Evolutionary conservation across 35 echinoderm and acorn worm species (phyloP).

Genomic region (Ophioderma brevispina): DNA sequence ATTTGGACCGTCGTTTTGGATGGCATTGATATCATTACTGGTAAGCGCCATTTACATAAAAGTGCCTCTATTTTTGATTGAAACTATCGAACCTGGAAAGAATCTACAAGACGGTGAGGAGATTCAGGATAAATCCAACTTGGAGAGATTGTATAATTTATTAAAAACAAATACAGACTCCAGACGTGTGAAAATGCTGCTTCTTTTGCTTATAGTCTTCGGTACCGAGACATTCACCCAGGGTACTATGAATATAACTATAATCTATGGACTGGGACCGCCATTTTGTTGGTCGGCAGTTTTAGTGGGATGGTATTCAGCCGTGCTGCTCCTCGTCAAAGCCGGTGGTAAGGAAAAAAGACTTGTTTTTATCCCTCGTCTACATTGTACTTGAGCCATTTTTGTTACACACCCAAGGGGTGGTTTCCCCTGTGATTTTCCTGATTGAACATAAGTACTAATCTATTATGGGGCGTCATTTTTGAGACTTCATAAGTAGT

Average conservation of each 20-base stretch:
- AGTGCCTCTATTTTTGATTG: conserved; percentile 7
- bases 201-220: neutral
- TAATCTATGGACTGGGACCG: too few species aligned
- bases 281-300: neutral
- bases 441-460: too few species aligned
- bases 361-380: too few species aligned
- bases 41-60: conserved; percentile 1
- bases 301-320: neutral
- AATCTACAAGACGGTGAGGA: too few species aligned
- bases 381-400: too few species aligned
- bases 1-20: neutral
- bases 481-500: too few species aligned
- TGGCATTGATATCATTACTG: neutral
- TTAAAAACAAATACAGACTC: neutral
- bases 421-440: too few species aligned
- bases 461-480: too few species aligned
- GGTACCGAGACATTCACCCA: neutral
- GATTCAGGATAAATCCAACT: neutral
- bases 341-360: neutral
- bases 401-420: too few species aligned
- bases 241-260: neutral
- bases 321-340: neutral
- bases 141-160: neutral
- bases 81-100: neutral
- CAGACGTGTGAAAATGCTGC: neutral